Base-by-base conservation (phyloP, 2,113 vertebrate species). In the Pyxicephalus adspersus region DNA sequence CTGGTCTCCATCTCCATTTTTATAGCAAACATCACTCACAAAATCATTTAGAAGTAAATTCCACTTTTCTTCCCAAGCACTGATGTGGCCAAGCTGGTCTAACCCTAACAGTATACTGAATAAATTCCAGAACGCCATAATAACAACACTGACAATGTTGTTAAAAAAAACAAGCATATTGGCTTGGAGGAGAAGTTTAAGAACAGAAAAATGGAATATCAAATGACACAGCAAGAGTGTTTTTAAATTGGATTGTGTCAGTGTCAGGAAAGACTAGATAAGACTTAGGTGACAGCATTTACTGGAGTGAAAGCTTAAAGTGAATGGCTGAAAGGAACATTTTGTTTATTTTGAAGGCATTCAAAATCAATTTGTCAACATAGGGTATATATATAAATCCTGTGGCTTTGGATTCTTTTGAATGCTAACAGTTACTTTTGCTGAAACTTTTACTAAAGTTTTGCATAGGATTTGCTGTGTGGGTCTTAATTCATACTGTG, bases 201-300 rank as follows among this genome's bases (percentile, higher is more conserved):
- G 34, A 77, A 77, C 45, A 66, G 51, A 57, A 67, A 67, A 78
- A 78, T 78, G 64, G 74, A 78, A 67, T 58, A 78, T 67, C 64
- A 25, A 66, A 67, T 67, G 76, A 57, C 51, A 55, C 11, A n/a
- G 64, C 23, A 18, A 54, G 76, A 78, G 76, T 66, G 51, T 54
- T 65, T 67, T 22, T 51, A 78, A 78, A 78, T 78, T 78, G 76
- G 76, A 78, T 78, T 58, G 74, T 76, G 74, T 76, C 73, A 76
- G 45, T 77, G 75, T 77, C 76, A 78, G 34, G 54, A 57, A 57
- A 26, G 20, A 77, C 58, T 19, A 19, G 61, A 64, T 65, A 78
- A 67, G 51, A 34, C 64, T 63, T 55, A 5, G 64, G 64, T 22
- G 45, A 19, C 25, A 25, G 60, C 25, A 52, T 51, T n/a, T 8